Percentiles rank a stretch among this genome's conserved stretches.
Evolutionary conservation across 2,113 vertebrate genomes (phyloP).

Genomic region (Aptenodytes patagonicus): DNA sequence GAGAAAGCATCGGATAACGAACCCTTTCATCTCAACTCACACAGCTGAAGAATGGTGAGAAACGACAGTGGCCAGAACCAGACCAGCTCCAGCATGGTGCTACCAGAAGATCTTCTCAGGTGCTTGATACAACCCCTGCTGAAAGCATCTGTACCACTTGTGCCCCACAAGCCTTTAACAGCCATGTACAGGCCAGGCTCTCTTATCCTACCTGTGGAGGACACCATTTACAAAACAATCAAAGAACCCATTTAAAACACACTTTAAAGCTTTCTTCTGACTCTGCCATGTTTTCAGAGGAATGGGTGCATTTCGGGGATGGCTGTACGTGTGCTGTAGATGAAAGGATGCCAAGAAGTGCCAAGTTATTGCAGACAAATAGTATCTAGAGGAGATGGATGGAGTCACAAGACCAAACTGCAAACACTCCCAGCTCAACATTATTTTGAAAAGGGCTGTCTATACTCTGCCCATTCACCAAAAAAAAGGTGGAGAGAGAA

Average conservation of each 20-base stretch:
- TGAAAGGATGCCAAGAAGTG: background rate
- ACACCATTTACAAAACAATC: background rate
- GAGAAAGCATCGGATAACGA: background rate
- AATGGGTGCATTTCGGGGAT: accelerated
- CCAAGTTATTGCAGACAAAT: background rate
- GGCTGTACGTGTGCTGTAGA: accelerated
- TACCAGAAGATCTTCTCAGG: background rate
- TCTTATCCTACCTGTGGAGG: background rate
- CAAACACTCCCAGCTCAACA: background rate
- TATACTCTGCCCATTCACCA: background rate
- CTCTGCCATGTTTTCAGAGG: background rate
- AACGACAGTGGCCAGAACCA: background rate
- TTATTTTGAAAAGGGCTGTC: background rate
- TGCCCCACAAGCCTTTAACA: background rate
- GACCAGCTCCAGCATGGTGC: background rate
- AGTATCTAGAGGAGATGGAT: background rate
- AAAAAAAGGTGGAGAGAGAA: background rate
- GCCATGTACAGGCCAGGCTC: background rate
- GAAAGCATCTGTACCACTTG: background rate
- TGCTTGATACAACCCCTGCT: background rate
- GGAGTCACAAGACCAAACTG: background rate
- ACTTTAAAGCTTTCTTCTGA: background rate
- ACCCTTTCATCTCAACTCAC: background rate
- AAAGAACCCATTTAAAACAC: background rate
- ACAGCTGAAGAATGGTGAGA: background rate